These are phyloP conservation scores for Neoascia interrupta DNA, from an alignment of 2,888 invertebrate species.

Conservation along the genomic window DNA sequence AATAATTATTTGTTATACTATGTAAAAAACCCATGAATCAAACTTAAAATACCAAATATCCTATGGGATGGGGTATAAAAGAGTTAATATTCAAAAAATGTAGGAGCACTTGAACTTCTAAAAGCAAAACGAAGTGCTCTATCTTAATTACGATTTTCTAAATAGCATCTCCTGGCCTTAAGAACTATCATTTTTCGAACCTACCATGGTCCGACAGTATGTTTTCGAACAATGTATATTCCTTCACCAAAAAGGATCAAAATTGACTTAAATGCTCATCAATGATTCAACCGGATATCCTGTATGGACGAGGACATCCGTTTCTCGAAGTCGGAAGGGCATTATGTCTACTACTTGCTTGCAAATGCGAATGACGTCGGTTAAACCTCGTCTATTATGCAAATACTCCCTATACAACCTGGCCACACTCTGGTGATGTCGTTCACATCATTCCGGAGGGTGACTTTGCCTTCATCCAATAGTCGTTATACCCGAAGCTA, in stretches of 20 bases:
- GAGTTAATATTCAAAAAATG: no score
- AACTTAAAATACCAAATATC: no score
- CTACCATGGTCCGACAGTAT: no score
- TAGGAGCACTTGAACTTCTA: no score
- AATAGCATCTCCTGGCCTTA: no score
- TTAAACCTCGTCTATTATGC: constrained; percentile 70
- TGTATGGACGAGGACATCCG: constrained; percentile 79
- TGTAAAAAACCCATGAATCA: no score
- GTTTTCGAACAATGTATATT: no score
- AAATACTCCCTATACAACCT: constrained; percentile 62
- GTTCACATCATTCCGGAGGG: background rate
- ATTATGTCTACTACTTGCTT: constrained; percentile 73
- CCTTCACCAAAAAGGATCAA: constrained; percentile 54
- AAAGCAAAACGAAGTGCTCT: no score
- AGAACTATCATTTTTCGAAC: no score
- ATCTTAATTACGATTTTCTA: no score
- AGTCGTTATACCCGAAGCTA: constrained; percentile 26
- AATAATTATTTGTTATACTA: no score
- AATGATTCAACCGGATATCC: constrained; percentile 80
- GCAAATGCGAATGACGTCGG: constrained; percentile 65
- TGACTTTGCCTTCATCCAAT: constrained; percentile 32
- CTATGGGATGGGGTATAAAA: no score
- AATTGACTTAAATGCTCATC: constrained; percentile 80
- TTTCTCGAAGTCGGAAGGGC: constrained; percentile 77
- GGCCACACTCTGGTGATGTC: constrained; percentile 30